Base-by-base conservation (phyloP, 2,113 vertebrate species). In the Osmerus eperlanus region DNA sequence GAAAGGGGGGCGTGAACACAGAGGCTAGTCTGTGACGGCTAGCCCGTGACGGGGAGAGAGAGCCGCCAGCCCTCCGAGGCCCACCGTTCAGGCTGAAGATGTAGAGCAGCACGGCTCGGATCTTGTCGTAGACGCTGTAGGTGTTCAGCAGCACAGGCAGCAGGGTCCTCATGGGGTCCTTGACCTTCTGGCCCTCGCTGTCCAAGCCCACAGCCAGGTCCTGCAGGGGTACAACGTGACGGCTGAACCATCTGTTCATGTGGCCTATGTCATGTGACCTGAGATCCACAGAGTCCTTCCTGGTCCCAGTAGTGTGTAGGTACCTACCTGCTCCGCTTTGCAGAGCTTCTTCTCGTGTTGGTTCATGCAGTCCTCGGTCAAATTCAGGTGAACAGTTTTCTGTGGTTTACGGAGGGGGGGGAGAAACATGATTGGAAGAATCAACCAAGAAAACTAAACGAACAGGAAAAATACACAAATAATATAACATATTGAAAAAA, bases 351-450 rank as follows among this genome's bases (percentile, higher is more conserved):
- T 95, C 84, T 98, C 90, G 2, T 93, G 77, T 90, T 91, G 92
- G 19, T 21, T 88, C 97, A 99, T 99, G 86, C 97, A 98, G 63
- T 98, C 96, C 86, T 99, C 97, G 47, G 97, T 94, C 86, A 99
- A 84, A 70, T 92, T 92, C 77, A 99, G 93, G 86, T 99, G 95
- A 56, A 95, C 77, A 0, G 95, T 93, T 97, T 98, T 96, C 96
- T 99, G 51, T 3, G 83, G 93, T 56, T 67, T 23, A 87, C 51
- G 82, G 56, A 68, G n/a, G 75, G 29, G 21, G 21, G 51, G 36
- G 53, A 54, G 62, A 14, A 60, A 36, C 9, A 15, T 14, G 14
- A 2, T 13, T 2, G 0, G 67, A 4, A 23, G 32, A 36, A 36
- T 36, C 32, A 36, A 36, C 32, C 32, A 47, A 47, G 41, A 47